Evolutionary conservation across 2,797 vertebrate genomes (phyloP).

Genomic region (Pogoniulus pusillus): DNA sequence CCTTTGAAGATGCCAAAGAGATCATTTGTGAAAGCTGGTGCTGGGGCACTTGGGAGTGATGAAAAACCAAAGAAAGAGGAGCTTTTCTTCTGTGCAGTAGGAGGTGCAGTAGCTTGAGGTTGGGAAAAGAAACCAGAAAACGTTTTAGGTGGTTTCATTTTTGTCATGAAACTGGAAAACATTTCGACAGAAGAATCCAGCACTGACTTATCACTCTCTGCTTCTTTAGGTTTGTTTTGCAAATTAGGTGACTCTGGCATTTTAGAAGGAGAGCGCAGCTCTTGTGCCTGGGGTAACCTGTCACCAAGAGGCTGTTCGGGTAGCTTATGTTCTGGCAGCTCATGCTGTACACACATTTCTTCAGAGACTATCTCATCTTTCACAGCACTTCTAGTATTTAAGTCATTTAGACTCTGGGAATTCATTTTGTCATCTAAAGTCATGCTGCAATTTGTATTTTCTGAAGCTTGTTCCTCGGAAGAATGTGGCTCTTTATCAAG

Average conservation of each 20-base stretch:
- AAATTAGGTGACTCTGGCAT: background rate
- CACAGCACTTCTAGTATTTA: background rate
- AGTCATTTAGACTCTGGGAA: slow-evolving; percentile 10
- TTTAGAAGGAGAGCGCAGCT: background rate
- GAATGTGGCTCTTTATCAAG: background rate
- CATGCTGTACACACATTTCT: background rate
- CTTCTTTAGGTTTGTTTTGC: slow-evolving; percentile 67
- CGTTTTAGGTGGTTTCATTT: slow-evolving; percentile 86
- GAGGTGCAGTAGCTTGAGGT: slow-evolving; percentile 77
- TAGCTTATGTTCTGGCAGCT: background rate
- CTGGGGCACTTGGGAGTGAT: slow-evolving; percentile 61
- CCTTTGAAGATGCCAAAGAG: slow-evolving; percentile 85
- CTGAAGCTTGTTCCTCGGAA: slow-evolving; percentile 11
- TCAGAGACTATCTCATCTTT: slow-evolving; percentile 30
- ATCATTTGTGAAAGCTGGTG: slow-evolving; percentile 82
- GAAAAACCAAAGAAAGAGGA: slow-evolving; percentile 81
- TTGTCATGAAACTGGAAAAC: slow-evolving; percentile 89
- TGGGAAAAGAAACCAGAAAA: slow-evolving; percentile 85
- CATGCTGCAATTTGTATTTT: background rate
- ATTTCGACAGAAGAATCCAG: slow-evolving; percentile 83
- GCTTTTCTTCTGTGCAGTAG: slow-evolving; percentile 79
- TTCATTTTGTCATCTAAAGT: background rate
- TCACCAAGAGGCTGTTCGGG: background rate
- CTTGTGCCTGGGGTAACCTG: background rate
- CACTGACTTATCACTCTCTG: slow-evolving; percentile 78